These are phyloP conservation scores for Nanger granti DNA, from an alignment of 2,113 vertebrate species.

Conservation along the genomic window DNA sequence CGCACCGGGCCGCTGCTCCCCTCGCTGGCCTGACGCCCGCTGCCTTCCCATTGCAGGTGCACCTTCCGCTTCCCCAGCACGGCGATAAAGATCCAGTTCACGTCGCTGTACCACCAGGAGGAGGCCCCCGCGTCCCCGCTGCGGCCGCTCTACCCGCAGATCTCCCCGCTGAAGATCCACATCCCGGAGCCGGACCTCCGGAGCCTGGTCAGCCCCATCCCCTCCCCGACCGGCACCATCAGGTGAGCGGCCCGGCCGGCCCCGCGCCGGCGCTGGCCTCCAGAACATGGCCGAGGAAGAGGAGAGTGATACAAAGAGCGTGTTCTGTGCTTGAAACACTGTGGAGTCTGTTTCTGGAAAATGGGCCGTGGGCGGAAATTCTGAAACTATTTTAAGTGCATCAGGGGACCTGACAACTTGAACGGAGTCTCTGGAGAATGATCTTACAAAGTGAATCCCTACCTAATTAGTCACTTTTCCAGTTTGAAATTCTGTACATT, in stretches of 20 bases:
- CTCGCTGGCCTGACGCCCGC: neutral
- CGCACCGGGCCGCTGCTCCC: fast-evolving
- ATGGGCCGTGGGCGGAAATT: neutral
- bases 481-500: fast-evolving
- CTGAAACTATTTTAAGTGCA: neutral
- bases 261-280: fast-evolving
- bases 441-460: fast-evolving
- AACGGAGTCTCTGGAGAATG: neutral
- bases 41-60: conserved; percentile 79
- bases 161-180: conserved; percentile 97
- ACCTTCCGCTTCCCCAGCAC: conserved; percentile 98
- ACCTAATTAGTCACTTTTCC: fast-evolving
- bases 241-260: conserved; percentile 79
- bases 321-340: fast-evolving
- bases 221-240: conserved; percentile 96
- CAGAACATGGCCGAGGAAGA: neutral
- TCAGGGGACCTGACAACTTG: neutral
- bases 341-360: neutral
- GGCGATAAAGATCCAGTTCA: conserved; percentile 97
- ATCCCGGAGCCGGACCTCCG: conserved; percentile 97
- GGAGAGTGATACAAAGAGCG: neutral
- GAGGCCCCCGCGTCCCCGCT: conserved; percentile 85
- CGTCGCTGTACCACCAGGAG: conserved; percentile 86
- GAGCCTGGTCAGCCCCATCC: conserved; percentile 89
- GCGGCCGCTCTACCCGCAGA: conserved; percentile 90